Percentiles rank a stretch among this genome's conserved stretches.
These are phyloP conservation scores for Basileuterus tristriatus DNA, from an alignment of 2,797 vertebrate species.

Conservation along the genomic window DNA sequence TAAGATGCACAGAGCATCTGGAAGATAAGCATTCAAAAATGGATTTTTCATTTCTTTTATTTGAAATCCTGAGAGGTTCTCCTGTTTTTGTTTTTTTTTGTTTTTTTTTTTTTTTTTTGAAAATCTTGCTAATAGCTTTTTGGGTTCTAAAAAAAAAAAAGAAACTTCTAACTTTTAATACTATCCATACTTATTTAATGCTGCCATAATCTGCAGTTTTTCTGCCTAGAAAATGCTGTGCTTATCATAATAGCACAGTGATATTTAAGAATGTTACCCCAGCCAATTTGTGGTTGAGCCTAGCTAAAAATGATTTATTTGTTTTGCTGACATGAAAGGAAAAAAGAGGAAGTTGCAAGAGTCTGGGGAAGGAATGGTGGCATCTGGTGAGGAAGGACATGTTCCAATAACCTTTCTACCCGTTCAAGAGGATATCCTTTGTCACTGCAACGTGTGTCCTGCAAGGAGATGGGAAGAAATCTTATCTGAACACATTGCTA, in stretches of 20 bases:
- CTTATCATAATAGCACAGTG: constrained; percentile 61
- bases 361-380: background rate
- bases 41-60: constrained; percentile 52
- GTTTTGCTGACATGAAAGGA: constrained; percentile 22
- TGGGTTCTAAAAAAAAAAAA: background rate
- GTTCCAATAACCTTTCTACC: background rate
- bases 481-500: background rate
- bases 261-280: constrained; percentile 48
- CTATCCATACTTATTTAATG: constrained; percentile 8
- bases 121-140: constrained; percentile 52
- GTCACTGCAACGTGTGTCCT: background rate
- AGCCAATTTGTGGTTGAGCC: background rate
- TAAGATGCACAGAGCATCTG: constrained; percentile 37
- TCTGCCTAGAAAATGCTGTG: constrained; percentile 5
- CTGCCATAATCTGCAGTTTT: constrained; percentile 51
- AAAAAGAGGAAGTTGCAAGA: background rate
- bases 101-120: background rate
- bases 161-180: constrained; percentile 42
- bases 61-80: constrained; percentile 31
- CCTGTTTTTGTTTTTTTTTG: background rate
- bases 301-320: constrained; percentile 35
- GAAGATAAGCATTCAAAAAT: constrained; percentile 50
- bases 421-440: background rate
- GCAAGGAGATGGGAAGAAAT: background rate
- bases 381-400: background rate